Conservation (phyloP, 2,797 vertebrate species). For the Coregonus ussuriensis region DNA sequence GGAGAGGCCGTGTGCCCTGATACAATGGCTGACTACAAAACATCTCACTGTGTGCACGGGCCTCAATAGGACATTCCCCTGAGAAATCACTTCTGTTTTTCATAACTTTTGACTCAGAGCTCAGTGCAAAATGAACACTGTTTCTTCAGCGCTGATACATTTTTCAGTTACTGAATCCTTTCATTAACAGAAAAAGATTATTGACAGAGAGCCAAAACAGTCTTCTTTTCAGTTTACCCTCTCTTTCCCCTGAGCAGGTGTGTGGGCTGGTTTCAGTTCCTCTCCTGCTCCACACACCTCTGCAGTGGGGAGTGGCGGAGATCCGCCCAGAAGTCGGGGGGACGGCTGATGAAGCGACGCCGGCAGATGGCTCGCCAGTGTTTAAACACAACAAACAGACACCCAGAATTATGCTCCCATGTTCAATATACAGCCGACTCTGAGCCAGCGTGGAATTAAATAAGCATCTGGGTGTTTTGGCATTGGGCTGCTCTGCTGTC, state of each 20-base stretch:
- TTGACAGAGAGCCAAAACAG: background rate
- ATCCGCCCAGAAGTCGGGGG: constrained; percentile 32
- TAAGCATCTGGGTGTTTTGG: constrained; percentile 74
- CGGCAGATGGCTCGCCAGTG: constrained; percentile 62
- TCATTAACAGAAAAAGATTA: background rate
- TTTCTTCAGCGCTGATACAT: background rate
- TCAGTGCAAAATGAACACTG: background rate
- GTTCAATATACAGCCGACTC: constrained; percentile 65
- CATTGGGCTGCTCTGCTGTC: constrained; percentile 37
- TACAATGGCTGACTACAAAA: no score
- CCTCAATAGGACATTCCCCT: background rate
- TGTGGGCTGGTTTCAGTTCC: background rate
- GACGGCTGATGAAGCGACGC: constrained; percentile 33
- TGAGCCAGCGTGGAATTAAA: constrained; percentile 68
- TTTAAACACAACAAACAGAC: constrained; percentile 68
- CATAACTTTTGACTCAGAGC: background rate
- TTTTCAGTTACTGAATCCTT: background rate
- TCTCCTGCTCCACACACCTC: constrained; percentile 10
- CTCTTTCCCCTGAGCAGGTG: background rate
- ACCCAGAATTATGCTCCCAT: constrained; percentile 65
- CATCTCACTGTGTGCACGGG: background rate
- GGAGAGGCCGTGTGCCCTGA: background rate
- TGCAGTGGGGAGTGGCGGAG: constrained; percentile 18
- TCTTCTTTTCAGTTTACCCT: background rate
- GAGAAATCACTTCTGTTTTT: background rate